phyloP scores from a whole-genome alignment of 92 coral and sea anemone genomes.

The Phenganax subtilis region DNA sequence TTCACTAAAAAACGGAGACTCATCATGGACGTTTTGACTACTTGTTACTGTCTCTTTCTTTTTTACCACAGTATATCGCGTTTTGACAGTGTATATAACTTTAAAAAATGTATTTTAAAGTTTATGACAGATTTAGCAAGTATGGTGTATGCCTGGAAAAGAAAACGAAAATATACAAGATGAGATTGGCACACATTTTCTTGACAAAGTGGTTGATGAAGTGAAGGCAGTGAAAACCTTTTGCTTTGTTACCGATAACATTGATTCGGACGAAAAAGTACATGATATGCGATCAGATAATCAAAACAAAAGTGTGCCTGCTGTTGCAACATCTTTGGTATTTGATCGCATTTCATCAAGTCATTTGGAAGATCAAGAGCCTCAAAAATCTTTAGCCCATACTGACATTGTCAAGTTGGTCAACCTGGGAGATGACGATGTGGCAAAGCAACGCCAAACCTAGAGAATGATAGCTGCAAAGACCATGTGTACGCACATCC shows the following conservation, averaged over 20 bases:
- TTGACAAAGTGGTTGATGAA: conserved; percentile 46
- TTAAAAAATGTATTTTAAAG: conserved; percentile 14
- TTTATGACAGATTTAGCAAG: conserved; percentile 48
- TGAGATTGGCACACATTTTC: conserved; percentile 49
- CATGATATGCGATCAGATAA: conserved; percentile 52
- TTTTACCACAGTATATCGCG: too few species aligned
- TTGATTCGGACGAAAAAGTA: conserved; percentile 50
- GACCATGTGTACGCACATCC: conserved; percentile 41
- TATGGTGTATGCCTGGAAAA: conserved; percentile 48
- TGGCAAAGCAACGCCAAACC: conserved; percentile 11
- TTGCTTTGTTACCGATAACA: conserved; percentile 51
- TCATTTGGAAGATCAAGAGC: neutral
- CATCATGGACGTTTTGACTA: too few species aligned
- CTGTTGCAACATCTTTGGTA: conserved; percentile 60
- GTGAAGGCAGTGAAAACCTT: conserved; percentile 47
- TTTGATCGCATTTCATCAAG: conserved; percentile 41
- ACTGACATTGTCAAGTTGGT: conserved; percentile 28
- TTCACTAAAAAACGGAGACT: too few species aligned
- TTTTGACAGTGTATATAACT: neutral
- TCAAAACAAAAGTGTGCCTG: conserved; percentile 62
- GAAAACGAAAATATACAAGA: conserved; percentile 48
- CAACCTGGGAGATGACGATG: conserved; percentile 43
- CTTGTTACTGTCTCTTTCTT: too few species aligned
- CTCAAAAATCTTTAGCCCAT: neutral
- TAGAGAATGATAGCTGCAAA: conserved; percentile 50